Evolutionary conservation across 2,113 vertebrate genomes (phyloP).

Genomic region (Fukomys damarensis): DNA sequence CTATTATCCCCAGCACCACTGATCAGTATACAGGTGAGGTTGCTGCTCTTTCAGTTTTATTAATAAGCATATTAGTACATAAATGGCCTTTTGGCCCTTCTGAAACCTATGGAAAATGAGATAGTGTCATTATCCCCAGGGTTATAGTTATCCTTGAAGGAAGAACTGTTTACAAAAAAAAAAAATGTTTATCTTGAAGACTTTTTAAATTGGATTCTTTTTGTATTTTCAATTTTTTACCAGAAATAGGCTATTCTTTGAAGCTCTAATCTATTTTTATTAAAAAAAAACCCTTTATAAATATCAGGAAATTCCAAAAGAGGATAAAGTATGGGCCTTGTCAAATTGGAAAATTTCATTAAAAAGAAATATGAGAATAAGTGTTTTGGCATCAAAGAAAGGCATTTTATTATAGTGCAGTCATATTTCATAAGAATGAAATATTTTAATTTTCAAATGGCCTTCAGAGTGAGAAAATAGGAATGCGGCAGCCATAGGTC

Average conservation of each 20-base stretch:
- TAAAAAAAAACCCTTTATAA: conserved; percentile 41
- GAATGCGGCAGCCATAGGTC: not conserved
- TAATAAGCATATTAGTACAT: conserved; percentile 81
- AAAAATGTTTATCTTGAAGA: conserved; percentile 54
- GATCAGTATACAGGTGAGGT: conserved; percentile 75
- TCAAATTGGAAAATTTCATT: conserved; percentile 38
- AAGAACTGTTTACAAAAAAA: conserved; percentile 56
- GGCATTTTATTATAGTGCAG: not conserved
- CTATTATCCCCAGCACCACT: conserved; percentile 74
- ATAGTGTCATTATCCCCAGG: conserved; percentile 71
- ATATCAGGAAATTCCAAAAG: not conserved
- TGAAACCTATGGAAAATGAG: conserved; percentile 72
- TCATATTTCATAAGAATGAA: not conserved
- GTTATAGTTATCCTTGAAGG: conserved; percentile 54
- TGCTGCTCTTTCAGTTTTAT: conserved; percentile 77
- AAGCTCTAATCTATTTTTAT: conserved; percentile 9
- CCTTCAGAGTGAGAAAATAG: not conserved
- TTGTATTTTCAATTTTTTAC: conserved; percentile 45
- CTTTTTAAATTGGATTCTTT: conserved; percentile 20
- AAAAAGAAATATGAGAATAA: not conserved
- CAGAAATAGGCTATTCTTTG: conserved; percentile 50
- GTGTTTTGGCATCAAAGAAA: not conserved
- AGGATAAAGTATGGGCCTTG: not conserved
- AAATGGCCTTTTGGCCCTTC: conserved; percentile 69
- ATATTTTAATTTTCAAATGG: conserved; percentile 60